Evolutionary conservation across 2,888 invertebrate genomes (phyloP).

Genomic region (Limulus polyphemus): DNA sequence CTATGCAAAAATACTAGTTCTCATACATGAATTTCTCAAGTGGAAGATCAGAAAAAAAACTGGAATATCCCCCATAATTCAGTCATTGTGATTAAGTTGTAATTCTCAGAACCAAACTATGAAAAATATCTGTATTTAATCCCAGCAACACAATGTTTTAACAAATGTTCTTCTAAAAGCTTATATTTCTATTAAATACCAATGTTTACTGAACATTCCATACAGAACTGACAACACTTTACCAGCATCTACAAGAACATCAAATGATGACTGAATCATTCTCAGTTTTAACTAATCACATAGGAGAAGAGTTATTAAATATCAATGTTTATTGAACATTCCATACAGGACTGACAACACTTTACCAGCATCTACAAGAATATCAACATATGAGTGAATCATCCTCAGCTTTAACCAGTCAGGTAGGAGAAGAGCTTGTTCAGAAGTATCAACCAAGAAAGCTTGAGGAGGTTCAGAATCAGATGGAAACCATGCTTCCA

Average conservation of each 20-base stretch:
- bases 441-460: constrained; percentile 62
- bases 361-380: constrained; percentile 57
- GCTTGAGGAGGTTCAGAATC: constrained; percentile 61
- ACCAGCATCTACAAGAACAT: constrained; percentile 61
- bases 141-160: too few species aligned
- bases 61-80: too few species aligned
- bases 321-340: not conserved
- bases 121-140: too few species aligned
- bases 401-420: constrained; percentile 85
- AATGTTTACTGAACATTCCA: not conserved
- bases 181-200: not conserved
- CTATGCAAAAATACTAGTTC: too few species aligned
- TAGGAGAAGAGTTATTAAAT: constrained; percentile 48
- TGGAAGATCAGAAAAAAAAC: too few species aligned
- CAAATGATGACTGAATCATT: constrained; percentile 67
- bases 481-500: constrained; percentile 76
- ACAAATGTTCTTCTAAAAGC: not conserved
- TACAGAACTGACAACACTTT: not conserved
- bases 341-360: not conserved
- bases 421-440: constrained; percentile 69
- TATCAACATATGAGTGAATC: constrained; percentile 62
- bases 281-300: constrained; percentile 87
- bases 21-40: too few species aligned
- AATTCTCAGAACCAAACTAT: too few species aligned
- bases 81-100: too few species aligned